A percentile compares a stretch with the other conserved stretches of the same genome.
These are phyloP conservation scores for Epinephelus cyanopodus DNA, from an alignment of 2,113 vertebrate species.

Conservation along the genomic window DNA sequence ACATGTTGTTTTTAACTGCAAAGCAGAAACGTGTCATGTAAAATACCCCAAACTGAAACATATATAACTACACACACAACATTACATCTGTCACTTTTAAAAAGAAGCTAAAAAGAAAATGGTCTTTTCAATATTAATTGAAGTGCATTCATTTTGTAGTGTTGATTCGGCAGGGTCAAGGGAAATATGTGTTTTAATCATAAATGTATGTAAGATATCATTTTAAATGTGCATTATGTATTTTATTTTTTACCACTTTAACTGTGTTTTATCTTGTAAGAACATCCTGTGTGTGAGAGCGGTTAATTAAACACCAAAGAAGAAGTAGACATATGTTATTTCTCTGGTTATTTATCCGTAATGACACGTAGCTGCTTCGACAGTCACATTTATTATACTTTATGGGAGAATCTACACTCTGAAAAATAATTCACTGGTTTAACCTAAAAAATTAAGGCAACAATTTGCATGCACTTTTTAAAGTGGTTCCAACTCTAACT, in stretches of 20 bases:
- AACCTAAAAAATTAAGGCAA: too few species aligned
- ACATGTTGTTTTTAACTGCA: too few species aligned
- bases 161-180: too few species aligned
- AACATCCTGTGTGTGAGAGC: background rate
- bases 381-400: background rate
- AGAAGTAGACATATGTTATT: slow-evolving; percentile 10
- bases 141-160: background rate
- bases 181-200: background rate
- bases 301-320: background rate
- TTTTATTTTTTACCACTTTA: background rate
- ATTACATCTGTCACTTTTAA: too few species aligned
- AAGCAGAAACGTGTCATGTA: too few species aligned
- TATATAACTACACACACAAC: too few species aligned
- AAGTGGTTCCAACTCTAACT: too few species aligned
- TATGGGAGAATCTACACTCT: too few species aligned
- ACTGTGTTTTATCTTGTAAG: background rate
- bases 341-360: slow-evolving; percentile 10
- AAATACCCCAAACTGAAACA: too few species aligned
- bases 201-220: background rate
- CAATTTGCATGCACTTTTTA: too few species aligned
- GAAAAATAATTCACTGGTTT: too few species aligned
- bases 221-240: background rate
- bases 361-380: background rate
- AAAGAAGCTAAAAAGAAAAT: background rate
- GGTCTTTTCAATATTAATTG: background rate